Conservation (phyloP, 2,113 vertebrate genomes). For the Ellobius talpinus region DNA sequence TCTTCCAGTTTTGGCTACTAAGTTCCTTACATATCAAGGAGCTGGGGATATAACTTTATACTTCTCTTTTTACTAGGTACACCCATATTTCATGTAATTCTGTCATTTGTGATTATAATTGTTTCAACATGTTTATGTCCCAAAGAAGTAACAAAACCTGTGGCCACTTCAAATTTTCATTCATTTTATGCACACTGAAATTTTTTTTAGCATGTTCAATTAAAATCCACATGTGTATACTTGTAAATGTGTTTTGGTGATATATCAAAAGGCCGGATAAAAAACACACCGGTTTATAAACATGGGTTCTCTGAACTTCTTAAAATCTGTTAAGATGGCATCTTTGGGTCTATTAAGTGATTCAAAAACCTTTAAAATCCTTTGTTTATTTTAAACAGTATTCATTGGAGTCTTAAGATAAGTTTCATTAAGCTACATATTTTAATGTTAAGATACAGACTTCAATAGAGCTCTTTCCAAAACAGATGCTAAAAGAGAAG, state of each 20-base stretch:
- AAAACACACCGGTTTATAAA: not conserved
- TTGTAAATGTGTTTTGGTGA: not conserved
- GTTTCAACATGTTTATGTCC: too few species aligned
- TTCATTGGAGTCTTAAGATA: not conserved
- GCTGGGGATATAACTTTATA: not conserved
- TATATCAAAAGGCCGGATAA: not conserved
- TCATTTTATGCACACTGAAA: not conserved
- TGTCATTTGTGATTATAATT: not conserved
- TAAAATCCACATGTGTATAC: not conserved
- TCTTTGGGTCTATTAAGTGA: not conserved
- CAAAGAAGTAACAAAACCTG: not conserved
- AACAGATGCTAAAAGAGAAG: not conserved
- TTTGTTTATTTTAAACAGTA: not conserved
- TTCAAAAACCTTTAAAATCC: not conserved
- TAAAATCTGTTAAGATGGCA: not conserved
- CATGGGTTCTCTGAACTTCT: not conserved
- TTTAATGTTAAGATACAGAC: not conserved
- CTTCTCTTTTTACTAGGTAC: too few species aligned
- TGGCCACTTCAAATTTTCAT: not conserved
- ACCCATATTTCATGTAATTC: not conserved
- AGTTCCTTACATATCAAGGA: not conserved
- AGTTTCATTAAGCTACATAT: not conserved
- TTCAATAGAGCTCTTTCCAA: not conserved
- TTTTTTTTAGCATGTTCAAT: not conserved
- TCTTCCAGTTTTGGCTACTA: not conserved